phyloP scores from a whole-genome alignment of 2,888 invertebrate species.

The Psococerastis gibbosa region DNA sequence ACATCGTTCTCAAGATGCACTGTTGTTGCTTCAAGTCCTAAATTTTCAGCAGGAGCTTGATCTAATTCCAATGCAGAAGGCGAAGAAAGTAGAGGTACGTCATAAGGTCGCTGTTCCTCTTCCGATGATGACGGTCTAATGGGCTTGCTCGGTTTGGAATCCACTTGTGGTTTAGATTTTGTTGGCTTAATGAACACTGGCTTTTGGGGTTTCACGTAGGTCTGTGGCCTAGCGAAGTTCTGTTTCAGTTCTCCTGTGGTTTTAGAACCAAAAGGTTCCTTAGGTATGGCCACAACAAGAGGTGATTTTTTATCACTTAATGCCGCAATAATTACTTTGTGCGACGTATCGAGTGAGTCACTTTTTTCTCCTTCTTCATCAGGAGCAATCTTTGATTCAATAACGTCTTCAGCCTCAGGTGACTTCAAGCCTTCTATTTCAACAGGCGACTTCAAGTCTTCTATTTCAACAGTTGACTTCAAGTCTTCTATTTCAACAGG shows the following conservation, averaged over 20 bases:
- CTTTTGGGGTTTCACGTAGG: constrained; percentile 1
- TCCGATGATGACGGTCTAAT: constrained; percentile 6
- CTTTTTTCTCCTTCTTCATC: constrained; percentile 14
- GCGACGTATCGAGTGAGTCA: constrained; percentile 4
- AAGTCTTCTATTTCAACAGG: not conserved
- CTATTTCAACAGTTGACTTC: constrained; percentile 2
- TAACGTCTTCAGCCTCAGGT: not conserved
- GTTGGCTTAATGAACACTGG: constrained; percentile 4
- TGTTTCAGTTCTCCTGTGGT: constrained; percentile 11
- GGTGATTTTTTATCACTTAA: constrained; percentile 24
- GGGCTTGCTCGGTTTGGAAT: constrained; percentile 1
- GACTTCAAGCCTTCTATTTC: constrained; percentile 4
- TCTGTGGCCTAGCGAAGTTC: constrained; percentile 13
- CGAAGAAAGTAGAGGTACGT: constrained; percentile 18
- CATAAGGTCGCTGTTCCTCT: constrained; percentile 9
- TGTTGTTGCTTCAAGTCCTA: constrained; percentile 60
- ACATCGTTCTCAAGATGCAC: constrained; percentile 52
- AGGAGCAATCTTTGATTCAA: constrained; percentile 14
- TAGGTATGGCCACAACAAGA: not conserved
- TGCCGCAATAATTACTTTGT: constrained; percentile 23
- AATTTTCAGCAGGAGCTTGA: constrained; percentile 34
- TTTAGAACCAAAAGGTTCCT: too few relatives aligned
- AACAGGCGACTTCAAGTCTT: too few relatives aligned
- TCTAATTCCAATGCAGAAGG: constrained; percentile 30
- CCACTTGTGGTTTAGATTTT: constrained; percentile 5